phyloP scores from a whole-genome alignment of 2,797 vertebrate genomes.

The Sphenopsis melanotis region DNA sequence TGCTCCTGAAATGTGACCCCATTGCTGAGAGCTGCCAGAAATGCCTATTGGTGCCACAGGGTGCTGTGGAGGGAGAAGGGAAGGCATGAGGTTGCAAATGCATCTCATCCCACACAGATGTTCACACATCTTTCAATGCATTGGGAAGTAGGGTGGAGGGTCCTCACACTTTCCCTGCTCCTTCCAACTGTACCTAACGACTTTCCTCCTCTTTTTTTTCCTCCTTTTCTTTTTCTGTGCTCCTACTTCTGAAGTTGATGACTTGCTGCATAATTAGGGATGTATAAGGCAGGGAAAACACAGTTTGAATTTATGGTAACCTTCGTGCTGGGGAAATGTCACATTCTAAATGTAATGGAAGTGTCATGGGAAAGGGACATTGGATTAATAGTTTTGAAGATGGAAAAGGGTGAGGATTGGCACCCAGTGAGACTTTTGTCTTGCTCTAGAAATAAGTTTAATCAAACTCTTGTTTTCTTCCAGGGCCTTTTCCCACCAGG shows the following conservation, averaged over 20 bases:
- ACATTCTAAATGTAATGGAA: not conserved
- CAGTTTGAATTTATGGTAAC: not conserved
- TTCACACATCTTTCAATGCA: not conserved
- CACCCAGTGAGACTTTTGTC: not conserved
- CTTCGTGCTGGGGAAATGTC: not conserved
- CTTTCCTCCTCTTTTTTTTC: not conserved
- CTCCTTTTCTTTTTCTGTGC: not conserved
- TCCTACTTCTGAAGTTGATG: not conserved
- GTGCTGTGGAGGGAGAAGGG: not conserved
- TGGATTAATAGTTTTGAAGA: not conserved
- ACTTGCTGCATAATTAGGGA: not conserved
- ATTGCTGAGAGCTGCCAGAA: not conserved
- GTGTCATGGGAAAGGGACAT: not conserved
- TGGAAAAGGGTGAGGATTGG: not conserved
- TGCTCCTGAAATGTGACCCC: fast-evolving
- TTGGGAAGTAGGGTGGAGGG: not conserved
- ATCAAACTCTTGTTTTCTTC: constrained; percentile 23
- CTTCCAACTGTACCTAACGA: not conserved
- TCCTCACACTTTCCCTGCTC: not conserved
- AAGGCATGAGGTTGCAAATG: not conserved
- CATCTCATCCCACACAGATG: fast-evolving
- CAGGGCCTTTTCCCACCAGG: constrained; percentile 98
- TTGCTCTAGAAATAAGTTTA: not conserved
- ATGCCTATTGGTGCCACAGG: fast-evolving
- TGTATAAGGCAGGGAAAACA: not conserved